Evolutionary conservation across 2,113 vertebrate species (phyloP).

Genomic region (Callithrix jacchus): DNA sequence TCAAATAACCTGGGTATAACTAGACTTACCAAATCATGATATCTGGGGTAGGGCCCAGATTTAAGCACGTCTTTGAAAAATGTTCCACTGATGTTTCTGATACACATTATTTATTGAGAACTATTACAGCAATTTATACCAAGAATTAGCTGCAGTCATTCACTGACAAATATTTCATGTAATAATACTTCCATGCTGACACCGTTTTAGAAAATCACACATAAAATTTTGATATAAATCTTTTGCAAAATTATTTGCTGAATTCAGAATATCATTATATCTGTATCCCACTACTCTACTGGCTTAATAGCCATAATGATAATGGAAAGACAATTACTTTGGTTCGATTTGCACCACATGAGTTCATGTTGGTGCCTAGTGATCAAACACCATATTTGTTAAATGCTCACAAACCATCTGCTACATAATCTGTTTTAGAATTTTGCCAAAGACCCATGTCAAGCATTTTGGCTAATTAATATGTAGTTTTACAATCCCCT

Average conservation of each 20-base stretch:
- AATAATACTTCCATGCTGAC: not conserved
- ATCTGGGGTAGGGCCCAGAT: not conserved
- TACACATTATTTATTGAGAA: not conserved
- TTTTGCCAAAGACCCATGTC: constrained; percentile 27
- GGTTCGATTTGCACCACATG: not conserved
- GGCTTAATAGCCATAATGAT: not conserved
- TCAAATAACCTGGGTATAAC: not conserved
- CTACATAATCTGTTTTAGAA: constrained; percentile 20
- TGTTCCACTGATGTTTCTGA: not conserved
- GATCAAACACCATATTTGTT: constrained; percentile 11
- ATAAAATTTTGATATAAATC: not conserved
- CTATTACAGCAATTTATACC: not conserved
- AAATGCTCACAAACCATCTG: constrained; percentile 48
- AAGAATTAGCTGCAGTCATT: not conserved
- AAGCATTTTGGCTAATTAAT: not conserved
- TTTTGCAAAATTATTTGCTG: not conserved
- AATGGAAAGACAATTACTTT: not conserved
- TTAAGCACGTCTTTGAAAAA: not conserved
- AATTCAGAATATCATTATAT: not conserved
- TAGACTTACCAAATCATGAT: not conserved
- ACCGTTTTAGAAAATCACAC: not conserved
- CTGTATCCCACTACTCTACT: not conserved
- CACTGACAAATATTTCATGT: not conserved
- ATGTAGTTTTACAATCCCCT: not conserved
- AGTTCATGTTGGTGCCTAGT: not conserved